Base-by-base conservation (phyloP, 2,113 vertebrate genomes). In the Daphoenositta chrysoptera region DNA sequence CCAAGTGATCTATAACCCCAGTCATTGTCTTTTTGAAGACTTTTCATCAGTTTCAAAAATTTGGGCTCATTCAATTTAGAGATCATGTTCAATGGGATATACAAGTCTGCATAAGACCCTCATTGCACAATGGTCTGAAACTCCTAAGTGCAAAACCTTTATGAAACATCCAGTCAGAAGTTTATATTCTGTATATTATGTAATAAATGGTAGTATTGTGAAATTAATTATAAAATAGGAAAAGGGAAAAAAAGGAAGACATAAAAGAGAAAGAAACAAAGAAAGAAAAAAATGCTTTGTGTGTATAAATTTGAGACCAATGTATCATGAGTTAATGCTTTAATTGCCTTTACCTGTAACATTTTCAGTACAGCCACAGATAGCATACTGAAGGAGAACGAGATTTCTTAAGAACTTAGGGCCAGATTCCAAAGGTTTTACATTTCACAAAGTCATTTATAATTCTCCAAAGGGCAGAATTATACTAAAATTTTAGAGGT, bases 241-340 rank as follows among this genome's bases (percentile, higher is more conserved):
- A 44, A 69, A 56, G 9, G 6, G 1, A 4, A 1, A 10, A 6
- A 40, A 54, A 5, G 5, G 6, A 35, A n/a, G 3, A 23, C 24
- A 71, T 30, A 53, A 24, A 51, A 18, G 5, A 18, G 7, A 28
- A 8, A 22, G 6, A 11, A 11, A n/a, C n/a, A n/a, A 39, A 16
- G 1, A 50, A 44, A 17, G 2, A 23, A 50, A 13, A 27, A 30
- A 26, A 48, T 14, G 0, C 2, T 58, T 37, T 51, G 2, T 26
- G 7, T 39, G 2, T 50, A 21, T 89, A 48, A 56, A 47, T 58
- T 57, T 75, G 22, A 71, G 26, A 61, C 1, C 4, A 37, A 20
- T 19, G 8, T 24, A 39, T 51, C 26, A 19, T 9, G 5, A 77
- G 6, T 7, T 60, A 24, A 58, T 54, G 5, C 11, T 61, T 77